Conservation (phyloP, 2,797 vertebrate genomes). For the Anisognathus igniventris region DNA sequence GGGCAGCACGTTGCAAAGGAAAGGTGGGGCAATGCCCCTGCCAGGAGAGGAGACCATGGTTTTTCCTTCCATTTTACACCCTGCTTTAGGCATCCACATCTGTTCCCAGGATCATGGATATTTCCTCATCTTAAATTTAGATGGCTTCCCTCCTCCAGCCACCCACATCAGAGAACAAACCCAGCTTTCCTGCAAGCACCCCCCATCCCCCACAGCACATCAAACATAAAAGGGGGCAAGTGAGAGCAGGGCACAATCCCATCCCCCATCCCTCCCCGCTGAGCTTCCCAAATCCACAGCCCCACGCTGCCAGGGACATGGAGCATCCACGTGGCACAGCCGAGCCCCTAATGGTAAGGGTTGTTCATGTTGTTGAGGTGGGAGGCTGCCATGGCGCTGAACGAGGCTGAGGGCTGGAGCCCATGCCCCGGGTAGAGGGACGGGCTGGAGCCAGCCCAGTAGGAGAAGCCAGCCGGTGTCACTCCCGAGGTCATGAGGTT, state of each 20-base stretch:
- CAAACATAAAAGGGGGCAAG: not conserved
- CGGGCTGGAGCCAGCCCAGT: conserved; percentile 88
- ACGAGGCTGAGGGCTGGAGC: conserved; percentile 81
- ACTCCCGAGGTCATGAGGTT: conserved; percentile 90
- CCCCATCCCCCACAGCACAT: not conserved
- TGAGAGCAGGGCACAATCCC: not conserved
- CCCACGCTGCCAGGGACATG: not conserved
- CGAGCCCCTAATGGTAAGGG: conserved; percentile 86
- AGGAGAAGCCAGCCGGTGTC: conserved; percentile 89
- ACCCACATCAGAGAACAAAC: not conserved
- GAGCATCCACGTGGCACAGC: not conserved
- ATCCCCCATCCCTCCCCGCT: not conserved
- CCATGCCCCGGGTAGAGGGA: conserved; percentile 88
- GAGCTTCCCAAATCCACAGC: not conserved
- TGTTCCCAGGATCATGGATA: accelerated
- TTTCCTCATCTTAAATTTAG: not conserved
- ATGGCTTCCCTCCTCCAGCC: not conserved
- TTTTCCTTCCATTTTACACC: not conserved
- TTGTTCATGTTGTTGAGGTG: conserved; percentile 86
- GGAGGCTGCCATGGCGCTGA: conserved; percentile 85
- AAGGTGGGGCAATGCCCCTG: not conserved
- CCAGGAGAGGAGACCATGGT: not conserved
- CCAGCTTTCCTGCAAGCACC: not conserved
- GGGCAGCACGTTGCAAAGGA: not conserved
- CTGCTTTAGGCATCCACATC: not conserved